A percentile compares a stretch with the other conserved stretches of the same genome.
Conservation (phyloP, 1,140 invertebrate species). For the Penaeus vannamei region DNA sequence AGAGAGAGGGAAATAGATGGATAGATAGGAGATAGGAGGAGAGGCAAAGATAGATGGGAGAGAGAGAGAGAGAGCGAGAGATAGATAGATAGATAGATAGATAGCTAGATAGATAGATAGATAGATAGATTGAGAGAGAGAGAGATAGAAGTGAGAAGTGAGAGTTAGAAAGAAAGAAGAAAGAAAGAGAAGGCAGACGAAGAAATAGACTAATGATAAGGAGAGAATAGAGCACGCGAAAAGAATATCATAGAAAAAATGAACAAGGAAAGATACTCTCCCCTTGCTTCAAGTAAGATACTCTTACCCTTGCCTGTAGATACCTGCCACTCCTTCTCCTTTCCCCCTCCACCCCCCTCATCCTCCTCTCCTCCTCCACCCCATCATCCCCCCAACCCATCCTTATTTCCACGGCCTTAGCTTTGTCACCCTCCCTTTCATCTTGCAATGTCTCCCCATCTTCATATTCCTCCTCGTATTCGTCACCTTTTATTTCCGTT, state of each 20-base stretch:
- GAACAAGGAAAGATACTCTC: background rate
- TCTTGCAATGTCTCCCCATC: no score
- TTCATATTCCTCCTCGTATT: no score
- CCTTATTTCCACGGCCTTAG: background rate
- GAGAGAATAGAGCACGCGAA: background rate
- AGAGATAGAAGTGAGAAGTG: background rate
- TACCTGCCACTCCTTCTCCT: background rate
- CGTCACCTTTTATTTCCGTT: no score
- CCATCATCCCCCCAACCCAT: background rate
- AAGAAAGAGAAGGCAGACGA: background rate
- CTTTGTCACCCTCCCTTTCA: no score
- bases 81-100: background rate
- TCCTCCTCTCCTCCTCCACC: background rate
- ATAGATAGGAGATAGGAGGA: background rate
- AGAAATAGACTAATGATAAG: background rate
- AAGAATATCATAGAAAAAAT: background rate
- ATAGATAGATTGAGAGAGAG: background rate
- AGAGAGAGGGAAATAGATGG: slow-evolving; percentile 8
- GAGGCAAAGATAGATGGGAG: background rate
- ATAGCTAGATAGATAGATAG: background rate
- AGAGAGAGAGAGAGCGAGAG: background rate
- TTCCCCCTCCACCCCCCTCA: background rate
- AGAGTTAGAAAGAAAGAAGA: background rate
- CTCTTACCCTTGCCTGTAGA: no score
- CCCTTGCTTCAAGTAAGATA: no score